Percentiles rank a stretch among this genome's conserved stretches.
phyloP scores from a whole-genome alignment of 64 coral and sea anemone genomes.

The Montipora capricornis region DNA sequence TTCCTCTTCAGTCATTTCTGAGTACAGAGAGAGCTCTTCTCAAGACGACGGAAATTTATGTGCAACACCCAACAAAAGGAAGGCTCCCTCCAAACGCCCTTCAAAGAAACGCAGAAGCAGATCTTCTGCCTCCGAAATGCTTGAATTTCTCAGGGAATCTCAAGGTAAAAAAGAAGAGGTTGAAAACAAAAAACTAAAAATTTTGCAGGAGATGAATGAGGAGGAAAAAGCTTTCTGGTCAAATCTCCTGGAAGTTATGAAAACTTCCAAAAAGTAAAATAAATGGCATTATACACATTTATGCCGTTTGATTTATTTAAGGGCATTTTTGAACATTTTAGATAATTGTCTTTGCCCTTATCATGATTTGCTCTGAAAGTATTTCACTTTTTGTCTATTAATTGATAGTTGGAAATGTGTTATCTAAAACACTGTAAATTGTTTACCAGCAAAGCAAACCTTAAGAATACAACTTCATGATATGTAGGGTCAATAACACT shows the following conservation, averaged over 20 bases:
- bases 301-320: constrained; percentile 6
- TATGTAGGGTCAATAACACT: no score
- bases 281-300: background rate
- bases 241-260: constrained; percentile 21
- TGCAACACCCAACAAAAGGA: constrained; percentile 7
- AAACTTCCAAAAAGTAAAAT: constrained; percentile 5
- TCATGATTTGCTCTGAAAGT: no score
- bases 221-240: constrained; percentile 15
- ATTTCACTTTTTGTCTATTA: no score
- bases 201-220: constrained; percentile 15
- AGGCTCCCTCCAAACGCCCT: background rate
- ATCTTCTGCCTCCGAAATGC: constrained; percentile 34
- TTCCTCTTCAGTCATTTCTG: background rate
- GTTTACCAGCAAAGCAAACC: no score
- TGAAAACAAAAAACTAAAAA: constrained; percentile 33
- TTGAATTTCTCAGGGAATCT: constrained; percentile 9
- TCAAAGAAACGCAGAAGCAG: constrained; percentile 29
- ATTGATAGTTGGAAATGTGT: no score
- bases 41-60: background rate
- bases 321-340: background rate
- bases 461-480: no score
- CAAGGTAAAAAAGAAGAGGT: background rate
- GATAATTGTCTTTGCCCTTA: background rate
- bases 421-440: no score
- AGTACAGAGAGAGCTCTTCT: background rate